These are phyloP conservation scores for Drosophila serrata DNA, from an alignment of 1,140 invertebrate species.

Conservation along the genomic window DNA sequence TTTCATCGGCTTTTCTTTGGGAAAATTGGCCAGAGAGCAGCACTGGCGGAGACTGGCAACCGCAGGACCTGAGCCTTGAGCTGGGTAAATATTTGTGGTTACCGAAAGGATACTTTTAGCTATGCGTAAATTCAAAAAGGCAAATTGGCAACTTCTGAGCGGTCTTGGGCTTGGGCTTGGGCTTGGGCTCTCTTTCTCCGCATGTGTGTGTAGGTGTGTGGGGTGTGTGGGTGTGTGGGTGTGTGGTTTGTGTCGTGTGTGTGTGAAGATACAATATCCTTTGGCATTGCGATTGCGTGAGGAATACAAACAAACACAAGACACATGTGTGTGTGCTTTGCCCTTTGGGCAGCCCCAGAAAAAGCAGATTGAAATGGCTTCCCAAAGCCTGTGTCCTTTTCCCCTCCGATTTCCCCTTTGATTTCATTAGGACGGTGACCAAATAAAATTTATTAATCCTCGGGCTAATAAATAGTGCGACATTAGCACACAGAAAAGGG, in stretches of 20 bases:
- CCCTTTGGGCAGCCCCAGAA: conserved; percentile 42
- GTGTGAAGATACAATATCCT: conserved; percentile 74
- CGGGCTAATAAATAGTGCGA: conserved; percentile 82
- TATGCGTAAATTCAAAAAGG: conserved; percentile 84
- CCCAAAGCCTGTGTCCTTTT: background rate
- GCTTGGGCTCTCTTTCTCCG: background rate
- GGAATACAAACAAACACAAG: conserved; percentile 63
- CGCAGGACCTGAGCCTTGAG: conserved; percentile 83
- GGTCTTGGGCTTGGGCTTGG: background rate
- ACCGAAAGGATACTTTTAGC: conserved; percentile 82
- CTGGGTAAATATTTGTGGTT: conserved; percentile 84
- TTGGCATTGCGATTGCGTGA: conserved; percentile 69
- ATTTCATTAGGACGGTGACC: conserved; percentile 83
- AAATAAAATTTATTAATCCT: conserved; percentile 85
- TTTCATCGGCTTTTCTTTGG: background rate
- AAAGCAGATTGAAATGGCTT: conserved; percentile 47
- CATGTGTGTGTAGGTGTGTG: conserved; percentile 20
- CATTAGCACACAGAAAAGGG: conserved; percentile 58
- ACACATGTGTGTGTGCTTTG: conserved; percentile 43
- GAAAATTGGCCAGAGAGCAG: conserved; percentile 1
- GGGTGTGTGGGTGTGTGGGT: conserved; percentile 13
- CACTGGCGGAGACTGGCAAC: conserved; percentile 54
- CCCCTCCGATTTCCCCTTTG: conserved; percentile 45
- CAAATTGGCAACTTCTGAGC: conserved; percentile 80
- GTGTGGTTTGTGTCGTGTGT: conserved; percentile 34